Evolutionary conservation across 2,888 invertebrate species (phyloP).

Genomic region (Sepiola atlantica): DNA sequence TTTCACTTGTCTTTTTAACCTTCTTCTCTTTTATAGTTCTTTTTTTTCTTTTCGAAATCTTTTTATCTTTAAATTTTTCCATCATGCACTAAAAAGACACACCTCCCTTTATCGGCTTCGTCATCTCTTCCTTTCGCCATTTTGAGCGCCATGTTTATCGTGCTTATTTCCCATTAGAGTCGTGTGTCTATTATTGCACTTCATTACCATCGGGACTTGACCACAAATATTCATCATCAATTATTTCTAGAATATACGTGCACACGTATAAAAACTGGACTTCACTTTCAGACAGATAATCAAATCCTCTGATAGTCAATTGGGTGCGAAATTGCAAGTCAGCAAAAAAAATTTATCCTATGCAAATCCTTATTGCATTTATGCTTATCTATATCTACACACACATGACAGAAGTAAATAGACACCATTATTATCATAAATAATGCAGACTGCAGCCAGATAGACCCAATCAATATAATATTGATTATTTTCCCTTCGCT

Average conservation of each 20-base stretch:
- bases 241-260: not conserved
- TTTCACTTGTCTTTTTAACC: not conserved
- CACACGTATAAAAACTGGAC: too few species aligned
- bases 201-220: not conserved
- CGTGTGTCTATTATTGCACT: not conserved
- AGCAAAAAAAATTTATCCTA: too few species aligned
- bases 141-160: not conserved
- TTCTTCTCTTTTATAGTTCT: not conserved
- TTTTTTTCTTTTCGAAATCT: not conserved
- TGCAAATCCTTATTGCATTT: too few species aligned
- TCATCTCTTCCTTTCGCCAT: not conserved
- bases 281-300: too few species aligned
- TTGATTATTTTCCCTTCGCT: too few species aligned
- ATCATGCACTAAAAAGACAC: not conserved
- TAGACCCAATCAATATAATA: too few species aligned
- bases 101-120: not conserved
- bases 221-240: not conserved
- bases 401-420: too few species aligned
- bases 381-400: too few species aligned
- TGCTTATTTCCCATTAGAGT: not conserved
- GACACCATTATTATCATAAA: too few species aligned
- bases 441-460: too few species aligned
- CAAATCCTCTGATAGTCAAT: too few species aligned
- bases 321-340: too few species aligned
- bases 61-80: not conserved